Evolutionary conservation across 2,113 vertebrate genomes (phyloP).

Genomic region (Chlamydotis undulata): DNA sequence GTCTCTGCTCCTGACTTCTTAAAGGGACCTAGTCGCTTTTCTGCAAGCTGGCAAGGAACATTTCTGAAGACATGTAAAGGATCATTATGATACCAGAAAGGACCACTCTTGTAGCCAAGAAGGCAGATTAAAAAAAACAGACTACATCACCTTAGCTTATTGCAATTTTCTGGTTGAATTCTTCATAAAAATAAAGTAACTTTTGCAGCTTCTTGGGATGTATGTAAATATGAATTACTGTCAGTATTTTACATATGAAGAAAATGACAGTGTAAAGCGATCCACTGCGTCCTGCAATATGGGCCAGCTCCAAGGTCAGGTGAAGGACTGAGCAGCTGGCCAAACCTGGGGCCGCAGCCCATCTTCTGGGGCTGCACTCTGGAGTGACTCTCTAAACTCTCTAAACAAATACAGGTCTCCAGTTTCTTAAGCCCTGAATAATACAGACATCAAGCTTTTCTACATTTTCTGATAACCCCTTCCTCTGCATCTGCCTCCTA

Average conservation of each 20-base stretch:
- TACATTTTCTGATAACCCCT: background rate
- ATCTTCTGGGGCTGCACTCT: background rate
- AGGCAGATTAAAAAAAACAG: background rate
- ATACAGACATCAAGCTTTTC: background rate
- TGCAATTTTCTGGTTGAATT: background rate
- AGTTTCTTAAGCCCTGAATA: background rate
- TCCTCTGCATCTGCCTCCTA: background rate
- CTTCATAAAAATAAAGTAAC: background rate
- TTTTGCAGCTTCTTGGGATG: background rate
- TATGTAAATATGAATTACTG: background rate
- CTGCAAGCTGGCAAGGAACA: background rate
- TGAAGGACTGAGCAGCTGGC: background rate
- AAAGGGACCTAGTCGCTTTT: slow-evolving; percentile 51
- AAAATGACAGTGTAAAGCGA: background rate
- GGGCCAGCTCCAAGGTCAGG: background rate
- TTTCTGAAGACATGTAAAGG: background rate
- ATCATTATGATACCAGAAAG: background rate
- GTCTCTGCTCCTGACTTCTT: slow-evolving; percentile 44
- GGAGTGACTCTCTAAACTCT: background rate
- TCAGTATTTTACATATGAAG: background rate
- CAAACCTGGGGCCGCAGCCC: background rate
- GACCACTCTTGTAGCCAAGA: background rate
- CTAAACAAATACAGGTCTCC: background rate
- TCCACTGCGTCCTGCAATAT: background rate
- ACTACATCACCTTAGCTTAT: background rate